Conservation (phyloP, 2,888 invertebrate genomes). For the Polydrusus pterygomalis region DNA sequence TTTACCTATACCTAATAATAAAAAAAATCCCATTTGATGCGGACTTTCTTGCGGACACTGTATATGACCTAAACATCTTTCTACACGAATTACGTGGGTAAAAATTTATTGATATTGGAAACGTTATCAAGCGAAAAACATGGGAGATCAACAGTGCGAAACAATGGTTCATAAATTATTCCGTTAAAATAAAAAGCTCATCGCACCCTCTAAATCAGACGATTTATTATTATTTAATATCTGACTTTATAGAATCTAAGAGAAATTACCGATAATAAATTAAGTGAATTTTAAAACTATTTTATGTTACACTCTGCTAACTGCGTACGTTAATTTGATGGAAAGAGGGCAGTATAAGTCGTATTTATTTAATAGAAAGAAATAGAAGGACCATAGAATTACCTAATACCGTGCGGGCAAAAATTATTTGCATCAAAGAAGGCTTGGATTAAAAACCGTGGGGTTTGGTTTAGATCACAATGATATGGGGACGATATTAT, state of each 20-base stretch:
- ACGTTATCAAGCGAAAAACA: constrained; percentile 4
- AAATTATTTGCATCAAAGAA: too few relatives aligned
- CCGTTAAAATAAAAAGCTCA: neutral
- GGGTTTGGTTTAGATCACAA: too few relatives aligned
- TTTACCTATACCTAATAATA: too few relatives aligned
- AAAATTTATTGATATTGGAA: constrained; percentile 21
- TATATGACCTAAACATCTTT: neutral
- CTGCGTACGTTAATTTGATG: too few relatives aligned
- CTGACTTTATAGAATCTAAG: neutral
- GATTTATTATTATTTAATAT: constrained; percentile 20
- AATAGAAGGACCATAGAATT: too few relatives aligned
- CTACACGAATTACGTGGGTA: neutral
- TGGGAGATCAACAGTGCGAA: constrained; percentile 11
- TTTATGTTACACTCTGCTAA: neutral
- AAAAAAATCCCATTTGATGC: too few relatives aligned
- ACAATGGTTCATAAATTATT: constrained; percentile 23
- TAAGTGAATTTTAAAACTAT: neutral
- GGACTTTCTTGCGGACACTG: too few relatives aligned
- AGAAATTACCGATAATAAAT: neutral
- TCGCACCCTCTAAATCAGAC: neutral
- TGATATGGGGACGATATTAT: too few relatives aligned
- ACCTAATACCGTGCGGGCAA: too few relatives aligned
- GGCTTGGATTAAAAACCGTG: too few relatives aligned
- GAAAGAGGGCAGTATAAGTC: too few relatives aligned
- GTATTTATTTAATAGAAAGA: too few relatives aligned